Evolutionary conservation across 2,888 invertebrate genomes (phyloP).

Genomic region (Meiosimyza platycephala): DNA sequence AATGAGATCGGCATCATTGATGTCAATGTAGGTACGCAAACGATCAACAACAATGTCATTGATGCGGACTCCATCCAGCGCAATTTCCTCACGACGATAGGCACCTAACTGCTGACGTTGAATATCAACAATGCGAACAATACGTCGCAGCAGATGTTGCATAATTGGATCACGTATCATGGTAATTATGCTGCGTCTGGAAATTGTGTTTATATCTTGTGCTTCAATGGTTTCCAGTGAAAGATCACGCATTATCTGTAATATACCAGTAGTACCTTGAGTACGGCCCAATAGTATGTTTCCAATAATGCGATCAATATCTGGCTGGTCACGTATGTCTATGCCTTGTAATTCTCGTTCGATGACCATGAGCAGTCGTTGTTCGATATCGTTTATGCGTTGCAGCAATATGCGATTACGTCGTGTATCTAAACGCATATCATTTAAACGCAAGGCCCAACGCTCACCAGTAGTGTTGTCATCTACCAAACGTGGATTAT

Average conservation of each 20-base stretch:
- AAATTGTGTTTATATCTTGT: conserved; percentile 5
- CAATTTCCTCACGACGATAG: conserved; percentile 73
- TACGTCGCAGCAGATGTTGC: conserved; percentile 48
- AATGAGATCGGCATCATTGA: conserved; percentile 71
- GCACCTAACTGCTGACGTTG: conserved; percentile 70
- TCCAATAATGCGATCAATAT: conserved; percentile 48
- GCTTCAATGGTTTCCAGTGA: conserved; percentile 38
- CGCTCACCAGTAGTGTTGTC: conserved; percentile 55
- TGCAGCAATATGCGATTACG: conserved; percentile 44
- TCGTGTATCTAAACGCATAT: conserved; percentile 47
- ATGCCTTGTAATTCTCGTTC: conserved; percentile 33
- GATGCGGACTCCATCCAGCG: conserved; percentile 72
- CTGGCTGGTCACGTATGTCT: conserved; percentile 33
- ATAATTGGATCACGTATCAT: conserved; percentile 73
- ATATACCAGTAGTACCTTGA: conserved; percentile 46
- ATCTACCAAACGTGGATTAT: conserved; percentile 71
- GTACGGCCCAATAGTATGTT: conserved; percentile 48
- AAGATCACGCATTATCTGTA: conserved; percentile 49
- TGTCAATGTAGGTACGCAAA: conserved; percentile 76
- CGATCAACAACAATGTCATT: conserved; percentile 74
- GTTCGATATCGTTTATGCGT: conserved; percentile 48
- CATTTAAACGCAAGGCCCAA: conserved; percentile 48
- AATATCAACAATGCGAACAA: conserved; percentile 72
- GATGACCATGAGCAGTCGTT: conserved; percentile 44
- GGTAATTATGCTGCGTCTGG: conserved; percentile 56